A percentile compares a stretch with the other conserved stretches of the same genome.
Conservation (phyloP, 2,888 invertebrate genomes). For the Leptogaster cylindrica region DNA sequence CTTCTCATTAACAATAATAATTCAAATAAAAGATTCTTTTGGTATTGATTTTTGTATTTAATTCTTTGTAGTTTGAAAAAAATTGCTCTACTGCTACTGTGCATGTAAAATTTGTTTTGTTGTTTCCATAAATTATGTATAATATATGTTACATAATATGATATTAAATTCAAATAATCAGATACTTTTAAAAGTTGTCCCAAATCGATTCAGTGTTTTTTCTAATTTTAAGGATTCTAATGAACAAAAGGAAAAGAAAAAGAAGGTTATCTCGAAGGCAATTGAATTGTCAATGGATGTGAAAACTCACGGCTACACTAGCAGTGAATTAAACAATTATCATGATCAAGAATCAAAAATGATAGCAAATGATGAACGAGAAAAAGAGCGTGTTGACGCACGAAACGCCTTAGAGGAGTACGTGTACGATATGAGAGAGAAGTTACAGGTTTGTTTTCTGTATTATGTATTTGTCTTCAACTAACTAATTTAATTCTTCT, state of each 20-base stretch:
- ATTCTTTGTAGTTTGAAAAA: too few relatives aligned
- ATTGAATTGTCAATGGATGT: conserved; percentile 85
- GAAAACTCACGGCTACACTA: conserved; percentile 74
- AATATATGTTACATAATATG: too few relatives aligned
- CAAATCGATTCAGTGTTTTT: neutral
- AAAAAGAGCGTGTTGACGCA: conserved; percentile 93
- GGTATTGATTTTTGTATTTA: too few relatives aligned
- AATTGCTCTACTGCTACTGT: too few relatives aligned
- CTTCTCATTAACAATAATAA: too few relatives aligned
- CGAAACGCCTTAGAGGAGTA: conserved; percentile 98
- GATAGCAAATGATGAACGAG: conserved; percentile 85
- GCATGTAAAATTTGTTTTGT: too few relatives aligned
- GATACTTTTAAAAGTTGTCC: too few relatives aligned
- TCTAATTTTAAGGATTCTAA: conserved; percentile 24
- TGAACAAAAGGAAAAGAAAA: conserved; percentile 53
- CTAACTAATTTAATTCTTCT: neutral
- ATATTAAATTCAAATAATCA: too few relatives aligned
- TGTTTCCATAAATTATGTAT: too few relatives aligned
- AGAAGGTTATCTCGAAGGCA: conserved; percentile 80
- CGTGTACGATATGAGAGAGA: conserved; percentile 94
- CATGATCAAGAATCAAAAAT: conserved; percentile 84
- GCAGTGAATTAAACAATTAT: conserved; percentile 74
- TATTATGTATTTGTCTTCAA: neutral
- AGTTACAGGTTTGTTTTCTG: conserved; percentile 67
- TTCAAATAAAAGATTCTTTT: too few relatives aligned